Conservation (phyloP, 2,113 vertebrate genomes). For the Anhinga rufa region DNA sequence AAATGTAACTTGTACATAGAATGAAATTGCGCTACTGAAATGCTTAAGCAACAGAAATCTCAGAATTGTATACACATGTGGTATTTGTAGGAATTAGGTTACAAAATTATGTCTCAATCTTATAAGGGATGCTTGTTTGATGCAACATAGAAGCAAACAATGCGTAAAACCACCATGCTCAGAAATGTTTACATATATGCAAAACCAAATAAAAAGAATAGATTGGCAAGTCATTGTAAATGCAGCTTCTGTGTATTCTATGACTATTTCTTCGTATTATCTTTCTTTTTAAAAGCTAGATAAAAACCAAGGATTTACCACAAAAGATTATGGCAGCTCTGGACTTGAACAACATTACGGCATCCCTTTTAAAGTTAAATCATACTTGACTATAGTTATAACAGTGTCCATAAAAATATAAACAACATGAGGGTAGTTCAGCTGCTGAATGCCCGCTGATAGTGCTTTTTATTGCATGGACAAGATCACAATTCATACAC, state of each 20-base stretch:
- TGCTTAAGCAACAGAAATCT: background rate
- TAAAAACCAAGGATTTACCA: constrained; percentile 21
- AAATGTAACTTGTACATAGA: background rate
- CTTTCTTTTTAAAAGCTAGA: constrained; percentile 10
- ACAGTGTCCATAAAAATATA: constrained; percentile 16
- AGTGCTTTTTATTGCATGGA: constrained; percentile 47
- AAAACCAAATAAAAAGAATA: background rate
- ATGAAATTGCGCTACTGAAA: background rate
- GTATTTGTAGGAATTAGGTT: background rate
- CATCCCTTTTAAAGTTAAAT: constrained; percentile 55
- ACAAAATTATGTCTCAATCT: background rate
- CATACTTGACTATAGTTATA: constrained; percentile 50
- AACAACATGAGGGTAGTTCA: background rate
- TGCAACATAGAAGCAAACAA: background rate
- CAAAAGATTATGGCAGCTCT: constrained; percentile 18
- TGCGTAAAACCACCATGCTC: background rate
- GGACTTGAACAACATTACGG: constrained; percentile 13
- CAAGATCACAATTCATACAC: constrained; percentile 56
- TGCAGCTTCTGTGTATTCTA: background rate
- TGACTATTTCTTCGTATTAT: background rate
- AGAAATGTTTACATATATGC: background rate
- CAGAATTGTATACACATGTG: background rate
- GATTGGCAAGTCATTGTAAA: background rate
- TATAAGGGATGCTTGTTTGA: background rate
- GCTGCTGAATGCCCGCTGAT: background rate